Base-by-base conservation (phyloP, 2,797 vertebrate genomes). In the Pagetopsis macropterus region DNA sequence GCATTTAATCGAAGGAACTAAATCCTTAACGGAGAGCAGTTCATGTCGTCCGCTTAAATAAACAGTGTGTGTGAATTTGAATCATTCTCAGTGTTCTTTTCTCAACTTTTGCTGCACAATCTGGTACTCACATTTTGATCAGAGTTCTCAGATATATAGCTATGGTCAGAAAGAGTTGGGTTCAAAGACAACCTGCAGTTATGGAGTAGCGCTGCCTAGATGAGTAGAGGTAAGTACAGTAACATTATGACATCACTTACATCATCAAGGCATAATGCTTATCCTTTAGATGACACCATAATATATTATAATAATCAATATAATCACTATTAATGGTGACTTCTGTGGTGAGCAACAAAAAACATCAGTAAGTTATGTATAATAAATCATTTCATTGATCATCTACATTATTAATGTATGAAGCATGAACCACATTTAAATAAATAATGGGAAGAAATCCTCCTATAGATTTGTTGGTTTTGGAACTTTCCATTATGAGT, bases 291-390 rank as follows among this genome's bases (percentile, higher is more conserved):
- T 51, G 43, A 51, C 59, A 59, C 62, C 67, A 78, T 37, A 37
- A 37, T 37, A 37, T 37, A 37, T 37, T 37, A 37, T 37, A 49
- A 54, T 45, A 73, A 81, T 83, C 66, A 75, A 83, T 65, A 66
- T 9, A 55, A 19, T 54, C 40, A 48, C 37, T 70, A 21, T 70
- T 56, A 9, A 70, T 76, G 37, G 56, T 33, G 37, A 16, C 51
- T 70, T n/a, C 61, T 17, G 57, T 17, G 15, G 55, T 57, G 23
- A 62, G 10, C 19, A 51, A 43, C 72, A 33, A 68, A 50, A 15
- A 76, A 65, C 49, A 73, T 70, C 51, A 62, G 43, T 62, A 14
- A 19, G 13, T 66, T 55, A n/a, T 48, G 27, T 27, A 27, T 27
- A 27, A 27, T 27, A 27, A 27, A 27, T 27, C 27, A 69, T 52